A percentile compares a stretch with the other conserved stretches of the same genome.
Conservation (phyloP, 1,140 invertebrate species). For the Lordiphosa mommai region DNA sequence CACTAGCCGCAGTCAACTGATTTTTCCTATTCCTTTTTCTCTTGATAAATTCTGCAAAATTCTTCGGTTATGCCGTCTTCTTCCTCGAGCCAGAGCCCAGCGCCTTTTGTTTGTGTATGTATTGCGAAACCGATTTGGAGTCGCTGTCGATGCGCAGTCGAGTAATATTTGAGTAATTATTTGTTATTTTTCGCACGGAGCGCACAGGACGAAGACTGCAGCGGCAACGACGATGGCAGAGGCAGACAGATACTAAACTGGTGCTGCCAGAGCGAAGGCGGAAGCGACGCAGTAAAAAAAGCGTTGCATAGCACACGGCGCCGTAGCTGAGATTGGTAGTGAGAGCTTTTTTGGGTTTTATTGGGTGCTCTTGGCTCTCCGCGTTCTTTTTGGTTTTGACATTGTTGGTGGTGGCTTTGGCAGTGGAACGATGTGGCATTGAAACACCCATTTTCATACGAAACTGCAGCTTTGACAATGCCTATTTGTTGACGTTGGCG, state of each 20-base stretch:
- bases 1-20: background rate
- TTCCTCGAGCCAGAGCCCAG: slow-evolving; percentile 62
- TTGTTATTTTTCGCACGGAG: slow-evolving; percentile 56
- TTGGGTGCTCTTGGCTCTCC: slow-evolving; percentile 4
- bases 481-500: slow-evolving; percentile 28
- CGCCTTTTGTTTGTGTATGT: slow-evolving; percentile 80
- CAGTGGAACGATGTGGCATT: slow-evolving; percentile 39
- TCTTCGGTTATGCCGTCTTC: slow-evolving; percentile 50
- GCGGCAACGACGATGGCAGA: slow-evolving; percentile 23
- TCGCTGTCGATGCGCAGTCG: slow-evolving; percentile 33
- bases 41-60: slow-evolving; percentile 38
- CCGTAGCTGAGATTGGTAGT: slow-evolving; percentile 21
- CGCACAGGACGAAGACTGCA: slow-evolving; percentile 17
- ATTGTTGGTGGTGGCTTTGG: background rate
- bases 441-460: slow-evolving; percentile 28
- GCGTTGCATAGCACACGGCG: slow-evolving; percentile 64
- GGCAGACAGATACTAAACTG: slow-evolving; percentile 61
- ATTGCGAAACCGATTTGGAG: slow-evolving; percentile 78
- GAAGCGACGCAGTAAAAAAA: slow-evolving; percentile 38
- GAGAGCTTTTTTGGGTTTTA: slow-evolving; percentile 25
- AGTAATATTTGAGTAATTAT: slow-evolving; percentile 67
- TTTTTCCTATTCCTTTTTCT: slow-evolving; percentile 5
- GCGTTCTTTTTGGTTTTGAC: background rate
- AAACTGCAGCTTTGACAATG: slow-evolving; percentile 35
- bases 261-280: slow-evolving; percentile 26